Base-by-base conservation (phyloP, 2,113 vertebrate species). In the Pongo abelii region DNA sequence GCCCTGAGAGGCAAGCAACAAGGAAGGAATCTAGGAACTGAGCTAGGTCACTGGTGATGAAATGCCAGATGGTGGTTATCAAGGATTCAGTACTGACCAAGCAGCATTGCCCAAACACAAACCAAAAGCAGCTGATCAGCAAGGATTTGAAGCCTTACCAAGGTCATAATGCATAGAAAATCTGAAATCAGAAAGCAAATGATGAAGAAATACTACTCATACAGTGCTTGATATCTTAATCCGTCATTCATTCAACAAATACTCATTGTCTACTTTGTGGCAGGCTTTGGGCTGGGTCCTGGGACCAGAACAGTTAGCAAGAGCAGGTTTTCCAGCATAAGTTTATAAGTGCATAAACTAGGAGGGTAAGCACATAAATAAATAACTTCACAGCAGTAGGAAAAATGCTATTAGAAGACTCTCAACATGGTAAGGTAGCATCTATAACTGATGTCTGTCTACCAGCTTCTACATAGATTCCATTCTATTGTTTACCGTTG, bases 381-480 rank as follows among this genome's bases (percentile, higher is more conserved):
- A 22, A 46, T 43, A 80, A 55, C 23, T 91, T 80, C 16, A 40
- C 0, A 59, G 2, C 18, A 69, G 1, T 22, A 25, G 8, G 61
- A 23, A 80, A 67, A 48, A 57, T 23, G 10, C 35, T 18, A 78
- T n/a, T 38, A 35, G 35, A 86, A 84, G 27, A 55, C 7, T 81
- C 8, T 16, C 18, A 40, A 55, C 14, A 3, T 74, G 2, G 11
- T 79, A 32, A 43, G 0, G 2, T 50, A 40, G 3, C 27, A 69
- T 48, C 46, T 32, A 0, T 32, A 25, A 20, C 30, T 46, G 20
- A 48, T 57, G 2, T 6, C 9, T 22, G 4, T 89, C 10, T 74
- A 12, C 22, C 0, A 43, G 0, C 5, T 61, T 70, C 43, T 72
- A 50, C 9, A 8, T 4, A 20, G 30, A n/a, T n/a, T 81, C 0